Evolutionary conservation across 2,888 invertebrate species (phyloP).

Genomic region (Noctua pronuba): DNA sequence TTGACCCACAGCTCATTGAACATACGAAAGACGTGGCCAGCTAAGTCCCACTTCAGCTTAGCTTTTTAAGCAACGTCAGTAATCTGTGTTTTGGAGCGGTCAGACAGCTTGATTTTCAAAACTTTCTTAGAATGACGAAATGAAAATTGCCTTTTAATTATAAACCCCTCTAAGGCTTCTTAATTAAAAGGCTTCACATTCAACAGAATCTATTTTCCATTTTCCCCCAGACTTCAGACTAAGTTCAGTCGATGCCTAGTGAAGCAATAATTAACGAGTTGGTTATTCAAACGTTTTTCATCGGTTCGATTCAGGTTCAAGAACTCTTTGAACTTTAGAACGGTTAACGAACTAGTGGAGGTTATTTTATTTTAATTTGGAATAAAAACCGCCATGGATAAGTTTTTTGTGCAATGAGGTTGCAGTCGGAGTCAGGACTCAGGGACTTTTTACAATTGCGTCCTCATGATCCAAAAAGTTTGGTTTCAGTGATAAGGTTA

Average conservation of each 20-base stretch:
- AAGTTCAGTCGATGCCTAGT: conserved; percentile 41
- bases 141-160: not conserved
- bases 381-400: not conserved
- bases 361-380: conserved; percentile 8
- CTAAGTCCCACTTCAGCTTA: too few species aligned
- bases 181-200: not conserved
- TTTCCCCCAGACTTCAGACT: conserved; percentile 29
- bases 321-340: conserved; percentile 43
- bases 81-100: too few species aligned
- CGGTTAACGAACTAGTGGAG: conserved; percentile 26
- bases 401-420: conserved; percentile 14
- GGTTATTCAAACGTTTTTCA: conserved; percentile 44
- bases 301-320: conserved; percentile 40
- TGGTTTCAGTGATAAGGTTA: not conserved
- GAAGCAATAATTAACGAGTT: conserved; percentile 53
- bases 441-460: not conserved
- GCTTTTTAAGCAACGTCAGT: too few species aligned
- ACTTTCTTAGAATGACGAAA: not conserved
- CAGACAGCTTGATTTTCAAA: too few species aligned
- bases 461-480: not conserved
- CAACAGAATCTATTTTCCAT: conserved; percentile 16
- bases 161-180: not conserved
- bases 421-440: not conserved
- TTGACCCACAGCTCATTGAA: too few species aligned
- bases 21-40: too few species aligned